These are phyloP conservation scores for Stomatorhinus ivindoensis DNA, from an alignment of 2,113 vertebrate species.

Conservation along the genomic window DNA sequence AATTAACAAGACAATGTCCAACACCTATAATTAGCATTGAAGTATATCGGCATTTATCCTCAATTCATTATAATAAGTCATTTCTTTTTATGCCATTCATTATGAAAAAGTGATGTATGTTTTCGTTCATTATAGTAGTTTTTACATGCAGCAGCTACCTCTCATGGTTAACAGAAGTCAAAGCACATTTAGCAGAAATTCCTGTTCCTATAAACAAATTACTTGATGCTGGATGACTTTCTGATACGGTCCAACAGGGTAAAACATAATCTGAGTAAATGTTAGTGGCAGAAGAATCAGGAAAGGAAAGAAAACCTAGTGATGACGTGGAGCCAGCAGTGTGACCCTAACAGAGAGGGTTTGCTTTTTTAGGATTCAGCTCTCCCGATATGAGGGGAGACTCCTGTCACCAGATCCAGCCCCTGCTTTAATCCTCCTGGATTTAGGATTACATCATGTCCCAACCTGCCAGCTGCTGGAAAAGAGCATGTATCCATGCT, in stretches of 20 bases:
- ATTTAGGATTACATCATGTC: background rate
- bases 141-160: background rate
- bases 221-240: background rate
- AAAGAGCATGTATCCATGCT: background rate
- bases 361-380: background rate
- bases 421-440: background rate
- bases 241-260: background rate
- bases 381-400: background rate
- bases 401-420: background rate
- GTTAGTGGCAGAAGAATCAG: background rate
- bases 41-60: background rate
- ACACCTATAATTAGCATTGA: background rate
- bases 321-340: background rate
- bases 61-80: background rate
- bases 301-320: background rate
- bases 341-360: background rate
- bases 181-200: background rate
- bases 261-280: background rate
- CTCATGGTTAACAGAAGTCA: background rate
- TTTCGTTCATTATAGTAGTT: background rate
- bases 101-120: background rate
- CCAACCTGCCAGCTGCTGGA: background rate
- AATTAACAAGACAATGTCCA: background rate
- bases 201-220: background rate
- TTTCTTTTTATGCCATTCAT: background rate